Evolutionary conservation across 2,113 vertebrate species (phyloP).

Genomic region (Dipodomys merriami): DNA sequence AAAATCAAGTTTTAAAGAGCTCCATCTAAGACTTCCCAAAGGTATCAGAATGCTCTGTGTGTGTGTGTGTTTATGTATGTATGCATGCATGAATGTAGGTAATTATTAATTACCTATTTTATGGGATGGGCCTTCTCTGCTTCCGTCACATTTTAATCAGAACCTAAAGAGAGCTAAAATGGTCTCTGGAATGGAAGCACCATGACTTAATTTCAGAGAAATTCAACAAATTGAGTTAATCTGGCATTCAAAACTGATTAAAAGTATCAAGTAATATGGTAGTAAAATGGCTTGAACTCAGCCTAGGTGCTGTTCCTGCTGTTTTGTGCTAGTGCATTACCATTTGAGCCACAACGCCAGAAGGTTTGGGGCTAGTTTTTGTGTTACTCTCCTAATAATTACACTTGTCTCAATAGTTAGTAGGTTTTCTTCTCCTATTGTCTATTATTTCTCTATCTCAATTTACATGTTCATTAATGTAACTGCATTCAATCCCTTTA

Average conservation of each 20-base stretch:
- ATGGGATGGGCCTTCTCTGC: not conserved
- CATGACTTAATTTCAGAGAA: conserved; percentile 18
- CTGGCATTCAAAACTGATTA: not conserved
- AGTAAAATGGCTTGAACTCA: not conserved
- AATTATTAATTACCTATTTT: not conserved
- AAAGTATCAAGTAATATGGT: not conserved
- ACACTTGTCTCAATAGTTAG: not conserved
- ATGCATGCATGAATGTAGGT: too few species aligned
- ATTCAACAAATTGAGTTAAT: not conserved
- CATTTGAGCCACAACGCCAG: not conserved
- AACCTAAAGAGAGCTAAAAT: conserved; percentile 11
- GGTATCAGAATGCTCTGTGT: not conserved
- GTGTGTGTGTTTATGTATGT: too few species aligned
- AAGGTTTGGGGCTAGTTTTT: conserved; percentile 36
- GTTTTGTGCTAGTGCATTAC: not conserved
- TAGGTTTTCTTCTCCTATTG: not conserved
- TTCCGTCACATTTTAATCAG: not conserved
- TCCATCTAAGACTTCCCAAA: not conserved
- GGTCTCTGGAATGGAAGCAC: not conserved
- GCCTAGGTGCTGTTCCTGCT: too few species aligned
- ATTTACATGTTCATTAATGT: not conserved
- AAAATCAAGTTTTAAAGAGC: not conserved
- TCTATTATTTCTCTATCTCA: not conserved
- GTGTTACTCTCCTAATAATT: not conserved
- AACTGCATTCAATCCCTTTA: conserved; percentile 22